These are phyloP conservation scores for Acanthosepion esculentum DNA, from an alignment of 2,888 invertebrate species.

Conservation along the genomic window DNA sequence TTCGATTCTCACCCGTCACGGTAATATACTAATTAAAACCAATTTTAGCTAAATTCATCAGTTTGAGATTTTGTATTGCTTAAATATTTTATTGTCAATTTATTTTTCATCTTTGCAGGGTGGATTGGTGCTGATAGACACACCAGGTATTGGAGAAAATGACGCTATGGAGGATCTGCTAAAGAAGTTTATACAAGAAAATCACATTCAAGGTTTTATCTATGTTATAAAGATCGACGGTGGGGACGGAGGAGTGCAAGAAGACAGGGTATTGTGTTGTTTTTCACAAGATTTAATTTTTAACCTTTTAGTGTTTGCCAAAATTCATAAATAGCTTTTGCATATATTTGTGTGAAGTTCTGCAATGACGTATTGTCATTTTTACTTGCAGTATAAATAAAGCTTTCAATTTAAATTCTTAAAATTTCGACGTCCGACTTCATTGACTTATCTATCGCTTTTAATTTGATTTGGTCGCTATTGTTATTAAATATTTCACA, in stretches of 20 bases:
- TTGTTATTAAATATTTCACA: too few species aligned
- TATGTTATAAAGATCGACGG: constrained; percentile 71
- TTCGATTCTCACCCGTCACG: too few species aligned
- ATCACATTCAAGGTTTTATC: constrained; percentile 65
- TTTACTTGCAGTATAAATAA: too few species aligned
- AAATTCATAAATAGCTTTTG: too few species aligned
- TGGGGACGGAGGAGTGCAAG: constrained; percentile 67
- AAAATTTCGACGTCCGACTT: too few species aligned
- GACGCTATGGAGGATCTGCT: constrained; percentile 65
- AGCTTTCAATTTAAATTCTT: too few species aligned
- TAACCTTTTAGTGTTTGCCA: too few species aligned
- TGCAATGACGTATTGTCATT: too few species aligned
- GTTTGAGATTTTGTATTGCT: neutral
- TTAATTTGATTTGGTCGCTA: too few species aligned
- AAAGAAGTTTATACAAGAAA: constrained; percentile 61
- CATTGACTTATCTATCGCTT: too few species aligned
- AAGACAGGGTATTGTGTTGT: constrained; percentile 65
- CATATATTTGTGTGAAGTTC: too few species aligned
- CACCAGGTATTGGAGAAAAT: constrained; percentile 71
- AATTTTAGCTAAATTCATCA: neutral
- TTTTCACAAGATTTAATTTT: neutral
- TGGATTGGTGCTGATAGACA: constrained; percentile 69
- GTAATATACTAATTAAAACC: too few species aligned
- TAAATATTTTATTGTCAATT: neutral
- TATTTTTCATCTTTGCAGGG: constrained; percentile 57